Evolutionary conservation across 2,113 vertebrate genomes (phyloP).

Genomic region (Cacatua alba): DNA sequence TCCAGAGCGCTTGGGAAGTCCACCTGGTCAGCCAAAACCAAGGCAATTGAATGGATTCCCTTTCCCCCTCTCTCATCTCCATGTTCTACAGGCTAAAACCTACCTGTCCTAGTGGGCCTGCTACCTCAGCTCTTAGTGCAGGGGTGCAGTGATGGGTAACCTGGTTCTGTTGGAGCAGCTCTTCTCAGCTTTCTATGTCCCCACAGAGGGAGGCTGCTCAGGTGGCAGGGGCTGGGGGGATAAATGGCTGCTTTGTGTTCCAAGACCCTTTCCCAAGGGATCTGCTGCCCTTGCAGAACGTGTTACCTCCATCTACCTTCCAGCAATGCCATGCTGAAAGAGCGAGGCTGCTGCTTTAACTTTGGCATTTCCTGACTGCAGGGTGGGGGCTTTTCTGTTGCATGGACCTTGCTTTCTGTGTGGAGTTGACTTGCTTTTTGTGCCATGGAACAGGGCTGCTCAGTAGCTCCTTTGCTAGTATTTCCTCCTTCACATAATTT

Average conservation of each 20-base stretch:
- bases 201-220: neutral
- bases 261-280: accelerated
- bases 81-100: neutral
- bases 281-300: neutral
- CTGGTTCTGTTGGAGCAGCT: neutral
- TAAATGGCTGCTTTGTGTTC: neutral
- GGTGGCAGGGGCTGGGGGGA: neutral
- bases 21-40: neutral
- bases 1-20: neutral
- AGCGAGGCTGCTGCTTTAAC: neutral
- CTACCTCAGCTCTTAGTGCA: neutral
- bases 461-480: neutral
- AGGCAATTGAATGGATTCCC: neutral
- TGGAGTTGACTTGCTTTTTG: neutral
- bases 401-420: constrained; percentile 6
- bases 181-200: neutral
- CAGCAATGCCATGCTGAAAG: neutral
- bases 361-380: constrained; percentile 61
- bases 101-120: accelerated
- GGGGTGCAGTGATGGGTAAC: neutral
- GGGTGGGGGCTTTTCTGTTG: neutral
- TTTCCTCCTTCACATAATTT: constrained; percentile 38
- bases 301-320: neutral
- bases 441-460: neutral
- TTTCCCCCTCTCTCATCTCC: neutral